Conservation (phyloP, 2,888 invertebrate genomes). For the Eutolmus rufibarbis region DNA sequence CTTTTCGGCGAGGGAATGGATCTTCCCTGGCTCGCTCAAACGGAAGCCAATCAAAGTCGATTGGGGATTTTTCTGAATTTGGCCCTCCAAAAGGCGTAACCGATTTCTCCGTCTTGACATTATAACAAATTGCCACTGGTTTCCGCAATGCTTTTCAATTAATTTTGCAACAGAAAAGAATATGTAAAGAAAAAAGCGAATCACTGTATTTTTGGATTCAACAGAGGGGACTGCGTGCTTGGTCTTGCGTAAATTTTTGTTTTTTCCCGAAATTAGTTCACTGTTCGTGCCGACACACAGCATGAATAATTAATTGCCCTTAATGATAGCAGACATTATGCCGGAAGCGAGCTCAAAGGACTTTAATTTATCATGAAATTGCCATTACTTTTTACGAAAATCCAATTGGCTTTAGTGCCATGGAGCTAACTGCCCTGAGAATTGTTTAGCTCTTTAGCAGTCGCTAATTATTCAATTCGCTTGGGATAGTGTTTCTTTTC, state of each 20-base stretch:
- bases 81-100: background rate
- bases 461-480: background rate
- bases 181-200: background rate
- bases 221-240: background rate
- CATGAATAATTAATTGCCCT: conserved; percentile 16
- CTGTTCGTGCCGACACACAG: background rate
- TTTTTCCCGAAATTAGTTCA: background rate
- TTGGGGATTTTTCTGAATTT: background rate
- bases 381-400: background rate
- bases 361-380: background rate
- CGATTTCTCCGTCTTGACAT: background rate
- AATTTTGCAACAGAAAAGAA: background rate
- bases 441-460: background rate
- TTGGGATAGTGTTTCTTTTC: background rate
- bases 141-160: conserved; percentile 1
- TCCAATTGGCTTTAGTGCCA: background rate
- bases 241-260: background rate
- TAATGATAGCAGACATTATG: conserved; percentile 5
- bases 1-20: background rate
- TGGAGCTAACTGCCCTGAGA: background rate
- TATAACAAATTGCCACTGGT: background rate
- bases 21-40: background rate
- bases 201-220: background rate
- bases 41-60: background rate
- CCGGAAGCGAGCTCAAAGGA: background rate